A percentile compares a stretch with the other conserved stretches of the same genome.
Conservation (phyloP, 2,888 invertebrate species). For the Vesta saturnalis region DNA sequence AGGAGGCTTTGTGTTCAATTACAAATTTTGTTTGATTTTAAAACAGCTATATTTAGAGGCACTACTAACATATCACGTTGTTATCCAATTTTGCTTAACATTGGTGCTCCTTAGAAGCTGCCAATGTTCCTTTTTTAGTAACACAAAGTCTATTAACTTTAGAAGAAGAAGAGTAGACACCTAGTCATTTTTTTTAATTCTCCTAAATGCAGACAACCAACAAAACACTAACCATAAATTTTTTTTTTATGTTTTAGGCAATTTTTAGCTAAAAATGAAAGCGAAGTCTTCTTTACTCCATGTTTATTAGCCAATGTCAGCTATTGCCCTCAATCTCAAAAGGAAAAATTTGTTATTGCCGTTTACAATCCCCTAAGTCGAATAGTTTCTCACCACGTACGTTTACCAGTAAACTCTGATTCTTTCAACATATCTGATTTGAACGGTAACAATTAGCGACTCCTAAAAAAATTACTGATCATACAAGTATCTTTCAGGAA, state of each 20-base stretch:
- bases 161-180: too few relatives aligned
- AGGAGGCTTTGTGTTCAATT: too few relatives aligned
- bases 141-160: too few relatives aligned
- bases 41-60: too few relatives aligned
- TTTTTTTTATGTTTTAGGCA: background rate
- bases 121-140: too few relatives aligned
- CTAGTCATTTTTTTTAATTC: too few relatives aligned
- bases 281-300: slow-evolving; percentile 53
- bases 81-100: too few relatives aligned
- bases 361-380: slow-evolving; percentile 78
- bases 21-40: too few relatives aligned
- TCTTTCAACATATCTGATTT: slow-evolving; percentile 62
- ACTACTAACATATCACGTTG: too few relatives aligned
- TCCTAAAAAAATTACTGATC: background rate
- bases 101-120: too few relatives aligned
- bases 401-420: slow-evolving; percentile 69
- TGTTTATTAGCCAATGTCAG: slow-evolving; percentile 73
- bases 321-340: slow-evolving; percentile 66
- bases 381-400: slow-evolving; percentile 66
- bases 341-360: slow-evolving; percentile 64
- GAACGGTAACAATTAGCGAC: slow-evolving; percentile 31
- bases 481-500: slow-evolving; percentile 57
- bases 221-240: too few relatives aligned
- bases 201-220: too few relatives aligned
- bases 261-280: background rate